Evolutionary conservation across 2,113 vertebrate species (phyloP), one percentile per base, ranked within the genome.

Genomic region (Synodontis membranacea): DNA sequence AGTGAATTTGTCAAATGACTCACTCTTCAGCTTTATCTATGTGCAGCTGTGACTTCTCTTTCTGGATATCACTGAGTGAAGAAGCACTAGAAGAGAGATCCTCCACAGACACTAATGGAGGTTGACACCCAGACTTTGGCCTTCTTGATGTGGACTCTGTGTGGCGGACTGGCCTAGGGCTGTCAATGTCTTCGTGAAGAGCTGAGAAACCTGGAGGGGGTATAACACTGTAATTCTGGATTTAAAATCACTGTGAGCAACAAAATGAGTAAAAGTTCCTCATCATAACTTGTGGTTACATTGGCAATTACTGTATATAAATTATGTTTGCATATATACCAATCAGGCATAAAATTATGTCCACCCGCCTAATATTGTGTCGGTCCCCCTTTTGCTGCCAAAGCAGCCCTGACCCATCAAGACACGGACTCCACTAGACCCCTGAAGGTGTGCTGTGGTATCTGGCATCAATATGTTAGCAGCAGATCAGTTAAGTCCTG

Each of bases 81-180:
- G 97, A 96, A 85, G 94, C 95, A 90, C 96, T 97, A 81, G 93
- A 94, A 88, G 96, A 98, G 76, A 97, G 92, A 0, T 99, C 97
- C 90, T 99, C 97, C 85, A 96, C 95, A 0, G 96, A 97, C 82
- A 97, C 97, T 5, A 98, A 88, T 0, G 97, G 96, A 12, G 97
- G 97, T 4, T 95, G 94, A n/a, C 94, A 91, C 54, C 91, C 92
- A 60, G 91, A 92, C 37, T 89, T 81, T 92, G 21, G 91, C 80
- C 66, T 90, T 78, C 84, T 88, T 19, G 93, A 92, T 88, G 93
- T 91, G 8, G 91, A 83, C 8, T 91, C 79, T 34, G 87, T 88
- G 0, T 93, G 95, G 5, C 95, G 92, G 4, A 92, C 91, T 9
- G 94, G 91, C 48, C 92, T 94, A 1, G 96, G 93, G 50, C 94